Base-by-base conservation (phyloP, 2,113 vertebrate species). In the Hystrix brachyura region DNA sequence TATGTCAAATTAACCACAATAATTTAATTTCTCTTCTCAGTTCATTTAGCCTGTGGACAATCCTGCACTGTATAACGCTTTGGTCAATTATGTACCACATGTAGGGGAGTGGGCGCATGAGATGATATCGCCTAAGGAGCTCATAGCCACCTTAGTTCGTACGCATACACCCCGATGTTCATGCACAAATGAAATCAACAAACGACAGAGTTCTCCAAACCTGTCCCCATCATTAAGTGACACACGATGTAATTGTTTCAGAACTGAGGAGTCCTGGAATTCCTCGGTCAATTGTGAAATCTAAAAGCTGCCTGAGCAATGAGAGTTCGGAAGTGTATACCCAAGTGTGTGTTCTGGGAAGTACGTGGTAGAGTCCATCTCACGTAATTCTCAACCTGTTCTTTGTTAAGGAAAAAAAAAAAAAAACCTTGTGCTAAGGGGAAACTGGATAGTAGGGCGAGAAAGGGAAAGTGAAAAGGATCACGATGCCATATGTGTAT, bases 1-100 rank as follows among this genome's bases (percentile, higher is more conserved):
- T 25, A 95, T 82, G 89, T 95, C 60, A 91, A 94, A 76, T 46
- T 74, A 94, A 83, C 88, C 84, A 87, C 17, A 27, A 62, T 51
- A 55, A 69, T 80, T 90, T 74, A 95, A 82, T 43, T 93, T 53
- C 32, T 46, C 23, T 57, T 88, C 78, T 32, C 25, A 87, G 53
- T 78, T 29, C 32, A 7, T 71, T 91, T 51, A 78, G n/a, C 85
- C 29, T 80, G 55, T 43, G 17, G 67, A 32, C 15, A 76, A 21
- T 27, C 51, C 27, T 90, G 18, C 25, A 34, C 46, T 25, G 23
- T 27, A n/a, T 19, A 83, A 32, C 5, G 53, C 27, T 76, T 57
- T 76, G 34, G 48, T 21, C 19, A 46, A 1, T 55, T 21, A 46
- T 55, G 19, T 15, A 25, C 43, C 5, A 59, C 46, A 65, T 17